These are phyloP conservation scores for Holotrichia oblita DNA, from an alignment of 1,140 invertebrate species.

Conservation along the genomic window DNA sequence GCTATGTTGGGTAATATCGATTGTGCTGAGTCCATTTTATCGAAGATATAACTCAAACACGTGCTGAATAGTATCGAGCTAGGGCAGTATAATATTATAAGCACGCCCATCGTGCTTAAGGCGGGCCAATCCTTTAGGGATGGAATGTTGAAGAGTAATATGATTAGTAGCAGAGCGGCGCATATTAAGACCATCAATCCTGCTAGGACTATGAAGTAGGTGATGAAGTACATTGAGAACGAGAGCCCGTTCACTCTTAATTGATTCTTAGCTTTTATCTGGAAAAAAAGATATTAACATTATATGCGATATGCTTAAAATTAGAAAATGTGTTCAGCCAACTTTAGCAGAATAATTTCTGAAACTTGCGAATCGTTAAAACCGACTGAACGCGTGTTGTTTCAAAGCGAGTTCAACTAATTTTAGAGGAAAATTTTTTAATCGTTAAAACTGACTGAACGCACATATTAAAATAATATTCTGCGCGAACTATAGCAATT, in stretches of 20 bases:
- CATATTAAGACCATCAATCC: conserved; percentile 76
- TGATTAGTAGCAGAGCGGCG: conserved; percentile 72
- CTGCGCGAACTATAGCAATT: too few species aligned
- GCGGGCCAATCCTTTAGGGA: conserved; percentile 75
- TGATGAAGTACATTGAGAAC: conserved; percentile 80
- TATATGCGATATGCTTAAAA: too few species aligned
- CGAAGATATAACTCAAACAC: conserved; percentile 81
- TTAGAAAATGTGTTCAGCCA: too few species aligned
- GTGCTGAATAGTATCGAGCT: conserved; percentile 79
- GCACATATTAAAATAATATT: too few species aligned
- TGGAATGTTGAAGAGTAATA: conserved; percentile 74
- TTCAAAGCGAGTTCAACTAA: too few species aligned
- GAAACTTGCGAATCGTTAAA: too few species aligned
- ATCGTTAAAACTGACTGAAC: too few species aligned
- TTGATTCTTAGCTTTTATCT: conserved; percentile 86
- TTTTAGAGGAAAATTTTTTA: too few species aligned
- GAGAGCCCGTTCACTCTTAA: conserved; percentile 83
- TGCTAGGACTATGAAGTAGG: conserved; percentile 77
- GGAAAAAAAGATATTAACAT: conserved; percentile 57
- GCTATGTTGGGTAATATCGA: conserved; percentile 81
- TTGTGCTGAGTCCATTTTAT: conserved; percentile 83
- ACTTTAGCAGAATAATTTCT: too few species aligned
- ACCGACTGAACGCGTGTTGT: too few species aligned
- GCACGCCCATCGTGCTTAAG: conserved; percentile 70
- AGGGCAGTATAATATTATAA: conserved; percentile 79